A percentile compares a stretch with the other conserved stretches of the same genome.
phyloP scores from a whole-genome alignment of 35 echinoderm and acorn worm genomes.

The Acanthaster planci region DNA sequence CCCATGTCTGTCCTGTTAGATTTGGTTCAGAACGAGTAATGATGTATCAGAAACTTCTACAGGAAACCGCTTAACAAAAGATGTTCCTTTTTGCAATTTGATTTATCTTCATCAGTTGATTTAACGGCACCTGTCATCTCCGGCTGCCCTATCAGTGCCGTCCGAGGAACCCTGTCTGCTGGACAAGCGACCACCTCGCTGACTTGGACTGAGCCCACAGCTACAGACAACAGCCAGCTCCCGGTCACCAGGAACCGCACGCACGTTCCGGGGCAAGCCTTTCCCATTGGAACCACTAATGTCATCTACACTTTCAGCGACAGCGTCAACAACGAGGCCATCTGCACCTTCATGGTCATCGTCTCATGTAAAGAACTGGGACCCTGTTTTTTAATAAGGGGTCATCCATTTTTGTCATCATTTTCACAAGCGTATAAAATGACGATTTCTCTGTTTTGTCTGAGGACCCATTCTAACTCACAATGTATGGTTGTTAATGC shows the following conservation, averaged over 20 bases:
- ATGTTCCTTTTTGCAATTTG: constrained; percentile 13
- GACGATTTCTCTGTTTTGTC: too few relatives aligned
- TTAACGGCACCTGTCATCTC: constrained; percentile 4
- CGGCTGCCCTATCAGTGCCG: constrained; percentile 26
- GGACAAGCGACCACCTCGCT: background rate
- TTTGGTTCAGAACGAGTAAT: too few relatives aligned
- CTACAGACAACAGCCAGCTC: constrained; percentile 55
- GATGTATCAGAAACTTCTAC: too few relatives aligned
- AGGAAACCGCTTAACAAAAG: background rate
- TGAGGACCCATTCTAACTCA: too few relatives aligned
- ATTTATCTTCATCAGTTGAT: constrained; percentile 29
- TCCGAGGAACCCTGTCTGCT: background rate
- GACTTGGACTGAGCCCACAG: constrained; percentile 62
- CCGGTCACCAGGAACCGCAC: constrained; percentile 6
- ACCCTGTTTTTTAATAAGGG: too few relatives aligned
- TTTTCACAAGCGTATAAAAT: too few relatives aligned
- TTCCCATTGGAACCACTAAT: constrained; percentile 38
- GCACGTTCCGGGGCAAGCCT: constrained; percentile 48
- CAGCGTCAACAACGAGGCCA: constrained; percentile 40
- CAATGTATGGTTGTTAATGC: too few relatives aligned
- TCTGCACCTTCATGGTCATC: constrained; percentile 61
- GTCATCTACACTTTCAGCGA: constrained; percentile 68
- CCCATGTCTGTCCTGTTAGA: too few relatives aligned
- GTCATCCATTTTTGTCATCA: too few relatives aligned
- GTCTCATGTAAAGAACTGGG: constrained; percentile 47